Evolutionary conservation across 2,797 vertebrate genomes (phyloP), one percentile per base, ranked within the genome.

Genomic region (Antrozous pallidus): DNA sequence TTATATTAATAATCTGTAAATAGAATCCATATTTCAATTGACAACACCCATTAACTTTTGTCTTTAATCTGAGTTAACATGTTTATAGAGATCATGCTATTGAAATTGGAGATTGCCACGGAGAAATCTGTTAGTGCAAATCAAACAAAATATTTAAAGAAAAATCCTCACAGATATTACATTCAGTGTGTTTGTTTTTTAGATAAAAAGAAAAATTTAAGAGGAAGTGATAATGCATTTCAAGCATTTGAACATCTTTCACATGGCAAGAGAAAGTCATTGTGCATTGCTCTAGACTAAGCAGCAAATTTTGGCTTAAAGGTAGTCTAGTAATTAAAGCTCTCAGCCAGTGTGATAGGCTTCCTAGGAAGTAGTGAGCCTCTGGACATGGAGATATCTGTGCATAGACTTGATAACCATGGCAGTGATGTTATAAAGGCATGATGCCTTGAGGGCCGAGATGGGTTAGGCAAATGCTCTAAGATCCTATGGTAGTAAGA

Each of bases 401-500:
- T 7, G 5, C 67, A 36, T 4, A 67, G 74, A 40, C 42, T 38
- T 40, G 28, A 24, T 56, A 45, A 51, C 63, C 0, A 24, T 0
- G 47, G 63, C 54, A n/a, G 31, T 2, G n/a, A 69, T 36, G 3
- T 11, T 78, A 12, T 28, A 90, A 71, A 89, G 26, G 20, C 1
- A 3, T 13, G 24, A 12, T 14, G 1, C 47, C 24, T 20, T 18
- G 10, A 58, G 26, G 24, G 36, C n/a, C 47, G 42, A 22, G 5
- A 8, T 36, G 67, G 22, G 31, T 51, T 70, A 80, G 71, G 38
- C 40, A 74, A 78, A 28, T 65, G 67, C 65, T 74, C 38, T 18
- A 67, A 94, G 92, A 63, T 45, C 94, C 79, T 38, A 5, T 31
- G 42, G 42, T 89, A 90, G 87, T 87, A 87, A 93, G 74, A 94